Evolutionary conservation across 2,888 invertebrate genomes (phyloP).

Genomic region (Encarsia formosa): DNA sequence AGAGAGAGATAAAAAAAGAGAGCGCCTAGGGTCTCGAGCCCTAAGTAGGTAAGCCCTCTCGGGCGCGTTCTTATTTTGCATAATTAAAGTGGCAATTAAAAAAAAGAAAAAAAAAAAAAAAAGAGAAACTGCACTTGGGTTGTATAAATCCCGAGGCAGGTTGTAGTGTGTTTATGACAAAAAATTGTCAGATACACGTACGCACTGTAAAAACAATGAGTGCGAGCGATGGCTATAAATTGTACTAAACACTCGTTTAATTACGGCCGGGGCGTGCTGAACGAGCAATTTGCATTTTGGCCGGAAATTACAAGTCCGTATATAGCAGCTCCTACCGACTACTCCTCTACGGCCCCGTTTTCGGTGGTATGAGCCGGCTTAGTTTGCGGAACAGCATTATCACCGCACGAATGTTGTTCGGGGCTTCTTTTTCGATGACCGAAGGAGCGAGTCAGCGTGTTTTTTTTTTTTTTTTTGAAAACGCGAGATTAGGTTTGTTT

Average conservation of each 20-base stretch:
- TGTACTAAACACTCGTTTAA: conserved; percentile 34
- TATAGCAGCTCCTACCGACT: conserved; percentile 9
- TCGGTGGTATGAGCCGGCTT: conserved; percentile 12
- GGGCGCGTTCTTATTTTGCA: too few species aligned
- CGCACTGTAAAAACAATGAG: conserved; percentile 21
- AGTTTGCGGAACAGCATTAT: conserved; percentile 29
- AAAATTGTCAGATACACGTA: not conserved
- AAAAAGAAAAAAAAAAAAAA: not conserved
- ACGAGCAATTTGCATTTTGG: conserved; percentile 34
- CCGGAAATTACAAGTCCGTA: conserved; percentile 35
- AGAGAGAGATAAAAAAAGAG: too few species aligned
- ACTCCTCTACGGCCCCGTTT: not conserved
- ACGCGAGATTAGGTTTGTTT: too few species aligned
- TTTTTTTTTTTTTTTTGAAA: too few species aligned
- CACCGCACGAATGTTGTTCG: conserved; percentile 12
- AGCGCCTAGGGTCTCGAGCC: too few species aligned
- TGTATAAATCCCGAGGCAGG: too few species aligned
- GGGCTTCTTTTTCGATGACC: too few species aligned
- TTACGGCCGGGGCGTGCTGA: conserved; percentile 28
- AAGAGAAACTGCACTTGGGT: not conserved
- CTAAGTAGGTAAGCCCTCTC: too few species aligned
- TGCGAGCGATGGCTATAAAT: conserved; percentile 27
- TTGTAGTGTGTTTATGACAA: not conserved
- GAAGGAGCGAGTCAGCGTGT: too few species aligned
- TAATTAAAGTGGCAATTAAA: too few species aligned